Evolutionary conservation across 2,797 vertebrate species (phyloP).

Genomic region (Melopsittacus undulatus): DNA sequence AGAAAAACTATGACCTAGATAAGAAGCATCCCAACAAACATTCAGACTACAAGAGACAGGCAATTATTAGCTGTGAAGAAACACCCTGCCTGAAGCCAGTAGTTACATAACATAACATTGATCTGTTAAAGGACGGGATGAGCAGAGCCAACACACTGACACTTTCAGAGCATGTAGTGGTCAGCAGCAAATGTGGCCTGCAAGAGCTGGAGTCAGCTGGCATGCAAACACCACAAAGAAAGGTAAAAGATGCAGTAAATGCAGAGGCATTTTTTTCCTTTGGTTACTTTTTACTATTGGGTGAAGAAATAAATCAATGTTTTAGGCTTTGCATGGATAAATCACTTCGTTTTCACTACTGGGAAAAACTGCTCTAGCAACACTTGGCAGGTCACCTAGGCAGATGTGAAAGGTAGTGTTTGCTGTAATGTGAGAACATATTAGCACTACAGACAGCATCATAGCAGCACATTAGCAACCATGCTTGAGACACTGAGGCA

Average conservation of each 20-base stretch:
- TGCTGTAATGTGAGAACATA: background rate
- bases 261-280: background rate
- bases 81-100: background rate
- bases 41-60: background rate
- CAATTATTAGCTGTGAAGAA: conserved; percentile 13
- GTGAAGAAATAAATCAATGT: background rate
- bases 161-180: background rate
- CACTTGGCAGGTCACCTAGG: background rate
- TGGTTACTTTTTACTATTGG: background rate
- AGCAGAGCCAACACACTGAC: background rate
- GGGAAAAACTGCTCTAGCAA: background rate
- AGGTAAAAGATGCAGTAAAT: background rate
- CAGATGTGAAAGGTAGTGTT: background rate
- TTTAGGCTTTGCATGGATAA: background rate
- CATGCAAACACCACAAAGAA: background rate
- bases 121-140: background rate
- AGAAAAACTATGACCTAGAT: background rate
- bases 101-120: background rate
- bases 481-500: background rate
- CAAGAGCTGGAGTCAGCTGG: background rate
- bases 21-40: conserved; percentile 20
- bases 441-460: background rate
- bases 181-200: background rate
- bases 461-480: background rate
- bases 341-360: background rate